Conservation (phyloP, 2,888 invertebrate species). For the Diplolepis rosae region DNA sequence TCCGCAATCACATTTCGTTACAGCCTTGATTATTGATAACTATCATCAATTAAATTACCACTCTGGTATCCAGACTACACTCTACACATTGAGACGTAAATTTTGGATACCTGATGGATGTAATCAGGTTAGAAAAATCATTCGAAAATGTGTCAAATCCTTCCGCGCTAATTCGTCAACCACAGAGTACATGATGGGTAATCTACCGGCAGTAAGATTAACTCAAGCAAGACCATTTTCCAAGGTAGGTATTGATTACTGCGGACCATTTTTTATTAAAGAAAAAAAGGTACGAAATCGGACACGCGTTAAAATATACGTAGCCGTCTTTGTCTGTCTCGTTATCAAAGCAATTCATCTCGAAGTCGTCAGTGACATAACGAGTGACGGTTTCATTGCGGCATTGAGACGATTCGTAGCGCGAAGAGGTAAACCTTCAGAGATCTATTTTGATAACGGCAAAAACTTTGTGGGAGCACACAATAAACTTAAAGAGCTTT, state of each 20-base stretch:
- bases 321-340: conserved; percentile 59
- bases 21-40: conserved; percentile 52
- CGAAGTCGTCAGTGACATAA: conserved; percentile 58
- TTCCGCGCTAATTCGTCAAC: neutral
- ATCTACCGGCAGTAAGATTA: conserved; percentile 53
- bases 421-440: too few species aligned
- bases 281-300: conserved; percentile 42
- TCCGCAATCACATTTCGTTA: conserved; percentile 51
- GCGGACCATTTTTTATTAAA: too few species aligned
- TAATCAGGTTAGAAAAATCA: conserved; percentile 39
- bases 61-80: conserved; percentile 51
- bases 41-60: conserved; percentile 50
- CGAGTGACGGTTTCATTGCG: conserved; percentile 59
- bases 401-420: conserved; percentile 60
- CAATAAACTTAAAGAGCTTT: conserved; percentile 49
- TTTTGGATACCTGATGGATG: conserved; percentile 53
- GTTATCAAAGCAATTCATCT: conserved; percentile 61
- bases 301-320: conserved; percentile 36
- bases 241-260: too few species aligned
- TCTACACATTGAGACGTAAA: conserved; percentile 41
- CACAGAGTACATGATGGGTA: conserved; percentile 50
- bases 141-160: conserved; percentile 36
- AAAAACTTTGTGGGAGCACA: conserved; percentile 62
- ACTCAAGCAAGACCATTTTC: conserved; percentile 47
- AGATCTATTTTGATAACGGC: conserved; percentile 61